Evolutionary conservation across 2,888 invertebrate genomes (phyloP), one percentile per base, ranked within the genome.

Genomic region (Euplexia lucipara): DNA sequence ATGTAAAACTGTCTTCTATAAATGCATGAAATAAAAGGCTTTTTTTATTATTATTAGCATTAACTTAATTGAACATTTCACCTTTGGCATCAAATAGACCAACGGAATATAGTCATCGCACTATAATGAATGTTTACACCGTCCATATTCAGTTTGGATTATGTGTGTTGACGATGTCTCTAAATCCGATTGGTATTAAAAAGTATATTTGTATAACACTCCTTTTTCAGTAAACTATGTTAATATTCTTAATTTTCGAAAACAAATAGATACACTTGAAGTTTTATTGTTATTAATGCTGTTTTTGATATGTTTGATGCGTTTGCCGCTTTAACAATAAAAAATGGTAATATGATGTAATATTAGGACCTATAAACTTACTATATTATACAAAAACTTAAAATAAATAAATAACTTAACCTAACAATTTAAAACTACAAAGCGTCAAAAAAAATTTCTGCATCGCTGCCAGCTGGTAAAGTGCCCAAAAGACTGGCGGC

Each of bases 111-210:
- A 74, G 56, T 58, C 72, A 70, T 69, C 74, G 62, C 45, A 59
- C 60, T 63, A 61, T 81, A 82, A 81, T 83, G 79, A 83, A 75
- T 73, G 74, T 79, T 82, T 82, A 73, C 69, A 78, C 64, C 65
- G 76, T 67, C 81, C 79, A 81, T 75, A 56, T 44, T 44, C 30
- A 16, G 35, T 81, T 58, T 56, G 53, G 61, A n/a, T n/a, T n/a
- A 56, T 41, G 51, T 70, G 53, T 70, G 52, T 71, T 70, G 77
- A 79, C 78, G 74, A 66, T 56, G 75, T 44, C 58, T 58, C 42
- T 71, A 72, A 78, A 74, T 70, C 60, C 45, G 45, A 34, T n/a
- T 12, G 7, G 32, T 65, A 53, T 39, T 53, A n/a, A 72, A 72
- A 64, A 63, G 18, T 68, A 16, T 16, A 49, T 54, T 65, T 54